Evolutionary conservation across 2,797 vertebrate genomes (phyloP).

Genomic region (Bovichtus variegatus): DNA sequence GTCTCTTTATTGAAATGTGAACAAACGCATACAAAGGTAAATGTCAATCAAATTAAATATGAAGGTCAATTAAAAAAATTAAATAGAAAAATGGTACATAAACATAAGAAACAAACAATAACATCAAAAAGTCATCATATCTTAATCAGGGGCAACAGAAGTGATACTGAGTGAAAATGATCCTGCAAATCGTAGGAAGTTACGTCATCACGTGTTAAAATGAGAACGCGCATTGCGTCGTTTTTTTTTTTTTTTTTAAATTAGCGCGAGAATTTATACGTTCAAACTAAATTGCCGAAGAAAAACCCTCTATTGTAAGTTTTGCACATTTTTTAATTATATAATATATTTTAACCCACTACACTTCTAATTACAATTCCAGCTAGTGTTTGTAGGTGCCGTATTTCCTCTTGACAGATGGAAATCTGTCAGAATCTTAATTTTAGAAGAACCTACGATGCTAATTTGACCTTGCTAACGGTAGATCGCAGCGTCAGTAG

Average conservation of each 20-base stretch:
- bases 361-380: accelerated
- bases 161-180: neutral
- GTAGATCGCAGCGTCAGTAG: neutral
- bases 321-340: neutral
- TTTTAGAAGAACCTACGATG: neutral
- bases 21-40: no score
- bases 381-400: accelerated
- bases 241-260: neutral
- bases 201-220: neutral
- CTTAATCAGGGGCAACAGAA: no score
- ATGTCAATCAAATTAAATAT: no score
- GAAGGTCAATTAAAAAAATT: no score
- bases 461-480: neutral
- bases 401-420: neutral
- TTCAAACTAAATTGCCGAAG: no score
- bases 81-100: no score
- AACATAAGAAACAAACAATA: no score
- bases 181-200: neutral
- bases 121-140: no score
- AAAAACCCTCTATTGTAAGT: slow-evolving; percentile 2
- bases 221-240: neutral
- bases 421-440: accelerated
- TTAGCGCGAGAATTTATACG: neutral
- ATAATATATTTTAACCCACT: accelerated
- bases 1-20: no score